These are phyloP conservation scores for Uloborus plumipes DNA, from an alignment of 2,888 invertebrate species.

Conservation along the genomic window DNA sequence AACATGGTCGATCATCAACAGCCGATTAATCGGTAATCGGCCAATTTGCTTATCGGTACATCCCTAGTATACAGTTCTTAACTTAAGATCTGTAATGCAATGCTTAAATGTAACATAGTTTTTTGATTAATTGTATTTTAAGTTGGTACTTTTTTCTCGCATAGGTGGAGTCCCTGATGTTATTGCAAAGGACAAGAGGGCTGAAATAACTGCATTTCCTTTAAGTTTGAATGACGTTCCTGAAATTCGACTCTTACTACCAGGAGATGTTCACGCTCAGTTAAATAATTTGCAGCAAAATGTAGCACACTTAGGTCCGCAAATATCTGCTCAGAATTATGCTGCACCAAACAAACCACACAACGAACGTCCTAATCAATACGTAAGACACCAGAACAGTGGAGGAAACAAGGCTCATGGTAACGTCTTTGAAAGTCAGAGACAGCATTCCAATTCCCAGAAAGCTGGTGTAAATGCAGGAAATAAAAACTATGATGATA, in stretches of 20 bases:
- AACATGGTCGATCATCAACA: no score
- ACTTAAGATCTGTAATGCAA: no score
- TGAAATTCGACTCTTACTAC: conserved; percentile 48
- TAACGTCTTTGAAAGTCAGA: conserved; percentile 38
- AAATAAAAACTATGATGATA: background rate
- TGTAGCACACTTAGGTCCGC: background rate
- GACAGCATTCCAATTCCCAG: conserved; percentile 5
- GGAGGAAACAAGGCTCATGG: conserved; percentile 4
- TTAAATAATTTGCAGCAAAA: conserved; percentile 26
- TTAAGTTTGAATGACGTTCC: conserved; percentile 43
- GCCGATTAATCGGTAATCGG: no score
- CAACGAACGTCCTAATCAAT: background rate
- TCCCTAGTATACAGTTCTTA: no score
- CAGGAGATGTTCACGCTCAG: conserved; percentile 51
- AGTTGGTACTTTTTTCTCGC: background rate
- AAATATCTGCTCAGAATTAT: conserved; percentile 1
- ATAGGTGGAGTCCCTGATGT: conserved; percentile 25
- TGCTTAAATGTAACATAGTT: background rate
- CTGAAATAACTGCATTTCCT: conserved; percentile 36
- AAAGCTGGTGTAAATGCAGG: background rate
- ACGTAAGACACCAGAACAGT: background rate
- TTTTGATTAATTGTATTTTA: background rate
- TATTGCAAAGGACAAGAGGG: conserved; percentile 28
- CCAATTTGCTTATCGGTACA: no score
- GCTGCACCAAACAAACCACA: conserved; percentile 1